Evolutionary conservation across 2,113 vertebrate genomes (phyloP).

Genomic region (Mungos mungo): DNA sequence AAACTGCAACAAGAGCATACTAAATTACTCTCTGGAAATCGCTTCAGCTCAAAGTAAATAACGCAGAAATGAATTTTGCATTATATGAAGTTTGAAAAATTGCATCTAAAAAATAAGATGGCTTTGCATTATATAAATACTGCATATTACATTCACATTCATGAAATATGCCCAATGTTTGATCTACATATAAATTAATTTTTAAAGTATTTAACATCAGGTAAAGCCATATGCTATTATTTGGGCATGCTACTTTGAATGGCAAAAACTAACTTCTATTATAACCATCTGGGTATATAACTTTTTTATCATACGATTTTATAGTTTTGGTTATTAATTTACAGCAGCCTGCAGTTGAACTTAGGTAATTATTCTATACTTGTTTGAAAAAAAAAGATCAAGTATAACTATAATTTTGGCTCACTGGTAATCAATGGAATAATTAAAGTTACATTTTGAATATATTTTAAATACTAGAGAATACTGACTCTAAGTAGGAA

Average conservation of each 20-base stretch:
- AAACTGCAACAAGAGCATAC: background rate
- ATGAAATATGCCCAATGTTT: conserved; percentile 31
- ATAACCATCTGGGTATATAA: conserved; percentile 32
- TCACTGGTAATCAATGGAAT: background rate
- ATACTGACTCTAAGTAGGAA: background rate
- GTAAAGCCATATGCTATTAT: conserved; percentile 27
- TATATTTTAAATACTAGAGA: conserved; percentile 46
- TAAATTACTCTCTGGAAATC: conserved; percentile 58
- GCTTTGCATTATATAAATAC: conserved; percentile 55
- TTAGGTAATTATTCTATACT: conserved; percentile 25
- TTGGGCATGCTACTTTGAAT: background rate
- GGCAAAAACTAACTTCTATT: conserved; percentile 2
- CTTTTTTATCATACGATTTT: conserved; percentile 18
- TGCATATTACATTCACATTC: conserved; percentile 12
- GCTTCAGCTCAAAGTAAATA: conserved; percentile 45
- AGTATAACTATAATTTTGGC: conserved; percentile 19
- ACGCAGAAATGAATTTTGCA: conserved; percentile 21
- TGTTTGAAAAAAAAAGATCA: conserved; percentile 20
- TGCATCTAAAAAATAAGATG: background rate
- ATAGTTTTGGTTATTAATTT: conserved; percentile 37
- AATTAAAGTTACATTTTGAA: conserved; percentile 56
- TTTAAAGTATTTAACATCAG: conserved; percentile 43
- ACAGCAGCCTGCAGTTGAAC: background rate
- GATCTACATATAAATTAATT: conserved; percentile 6
- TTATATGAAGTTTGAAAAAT: background rate